Base-by-base conservation (phyloP, 2,797 vertebrate genomes). In the Triplophysa bombifrons region DNA sequence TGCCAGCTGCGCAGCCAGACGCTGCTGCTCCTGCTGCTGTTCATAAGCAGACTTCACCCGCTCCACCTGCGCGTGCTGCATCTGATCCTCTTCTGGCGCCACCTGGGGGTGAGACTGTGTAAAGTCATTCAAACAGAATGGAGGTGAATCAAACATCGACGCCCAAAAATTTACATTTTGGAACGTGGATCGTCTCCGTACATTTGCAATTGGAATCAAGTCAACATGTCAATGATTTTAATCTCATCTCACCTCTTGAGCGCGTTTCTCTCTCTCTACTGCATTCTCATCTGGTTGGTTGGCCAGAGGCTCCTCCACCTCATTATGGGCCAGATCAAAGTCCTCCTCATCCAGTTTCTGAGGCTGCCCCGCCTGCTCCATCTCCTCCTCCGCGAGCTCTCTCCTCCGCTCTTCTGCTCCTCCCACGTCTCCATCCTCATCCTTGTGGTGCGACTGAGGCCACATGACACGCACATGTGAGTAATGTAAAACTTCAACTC, bases 281-380 rank as follows among this genome's bases (percentile, higher is more conserved):
- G 84, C 91, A 73, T 90, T 96, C 92, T 88, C 92, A 80, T 89
- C 95, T 0, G 87, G 90, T 82, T 88, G 89, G 11, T 90, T 80
- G 4, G 75, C 79, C 19, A 89, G 88, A 9, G 61, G 78, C 81
- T 86, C 85, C 80, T 91, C 90, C 46, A 81, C 90, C 0, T 86
- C 89, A 67, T 92, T 94, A 10, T 94, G 94, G 0, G 96, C 95
- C 75, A 96, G 94, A 77, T 94, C 95, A 46, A 90, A 90, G 0
- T 97, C 96, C 74, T 98, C 96, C 74, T 98, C 96, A 79, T 95
- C 95, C 44, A 96, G 91, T 56, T 76, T 95, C 82, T 97, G 94
- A 1, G 96, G 95, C 88, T 95, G 94, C 46, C 96, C 97, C 0
- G 95, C 96, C 88, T 98, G 96, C 78, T 96, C 96, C 96, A 97